Evolutionary conservation across 2,888 invertebrate species (phyloP).

Genomic region (Lissonota sp.): DNA sequence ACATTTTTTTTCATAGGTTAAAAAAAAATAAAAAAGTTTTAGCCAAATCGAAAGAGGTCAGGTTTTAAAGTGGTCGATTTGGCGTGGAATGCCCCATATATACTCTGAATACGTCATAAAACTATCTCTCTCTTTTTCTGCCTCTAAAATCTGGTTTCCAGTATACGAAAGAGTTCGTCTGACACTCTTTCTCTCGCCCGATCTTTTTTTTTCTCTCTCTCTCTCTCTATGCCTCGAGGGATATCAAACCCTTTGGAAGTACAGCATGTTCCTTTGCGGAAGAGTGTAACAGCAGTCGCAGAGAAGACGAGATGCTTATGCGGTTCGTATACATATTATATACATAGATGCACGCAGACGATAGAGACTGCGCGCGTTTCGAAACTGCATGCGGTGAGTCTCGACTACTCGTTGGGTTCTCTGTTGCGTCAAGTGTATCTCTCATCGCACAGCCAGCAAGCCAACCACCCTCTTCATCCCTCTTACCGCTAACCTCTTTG

Average conservation of each 20-base stretch:
- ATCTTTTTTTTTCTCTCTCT: constrained; percentile 9
- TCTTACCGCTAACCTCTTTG: constrained; percentile 7
- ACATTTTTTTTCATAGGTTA: too few species aligned
- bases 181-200: neutral
- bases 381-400: constrained; percentile 76
- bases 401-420: constrained; percentile 70
- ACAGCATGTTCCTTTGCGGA: constrained; percentile 56
- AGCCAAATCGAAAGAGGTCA: too few species aligned
- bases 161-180: too few species aligned
- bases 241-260: constrained; percentile 53
- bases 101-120: too few species aligned
- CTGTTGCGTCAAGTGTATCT: constrained; percentile 77
- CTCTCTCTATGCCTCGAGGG: constrained; percentile 23
- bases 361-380: constrained; percentile 77
- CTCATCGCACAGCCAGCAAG: constrained; percentile 63
- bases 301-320: neutral
- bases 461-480: constrained; percentile 55
- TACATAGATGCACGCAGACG: constrained; percentile 11
- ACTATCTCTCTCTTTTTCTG: too few species aligned
- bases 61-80: too few species aligned
- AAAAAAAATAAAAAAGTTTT: too few species aligned
- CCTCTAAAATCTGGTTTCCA: too few species aligned
- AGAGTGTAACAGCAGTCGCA: constrained; percentile 10
- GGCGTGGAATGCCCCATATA: too few species aligned
- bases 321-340: constrained; percentile 48